Percentiles rank a stretch among this genome's conserved stretches.
These are phyloP conservation scores for Verasper variegatus DNA, from an alignment of 2,113 vertebrate genomes.

Conservation along the genomic window DNA sequence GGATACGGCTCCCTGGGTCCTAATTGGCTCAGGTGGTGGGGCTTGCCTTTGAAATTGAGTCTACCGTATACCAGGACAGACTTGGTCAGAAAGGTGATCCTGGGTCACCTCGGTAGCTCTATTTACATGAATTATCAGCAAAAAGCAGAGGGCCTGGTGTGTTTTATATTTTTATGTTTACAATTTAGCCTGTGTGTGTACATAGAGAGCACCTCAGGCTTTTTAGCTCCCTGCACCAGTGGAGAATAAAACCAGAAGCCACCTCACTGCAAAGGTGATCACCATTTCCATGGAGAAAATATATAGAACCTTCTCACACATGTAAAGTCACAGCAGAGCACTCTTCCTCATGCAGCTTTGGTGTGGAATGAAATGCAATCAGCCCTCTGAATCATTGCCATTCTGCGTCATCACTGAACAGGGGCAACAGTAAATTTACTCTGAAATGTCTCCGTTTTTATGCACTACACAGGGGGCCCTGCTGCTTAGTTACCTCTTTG, in stretches of 20 bases:
- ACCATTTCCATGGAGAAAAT: not conserved
- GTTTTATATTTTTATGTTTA: slow-evolving; percentile 31
- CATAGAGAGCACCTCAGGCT: not conserved
- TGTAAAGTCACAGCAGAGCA: not conserved
- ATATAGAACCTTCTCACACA: not conserved
- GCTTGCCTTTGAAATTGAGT: slow-evolving; percentile 83
- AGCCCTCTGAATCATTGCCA: not conserved
- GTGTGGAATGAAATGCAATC: not conserved
- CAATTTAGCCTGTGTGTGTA: not conserved
- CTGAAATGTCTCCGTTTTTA: no score
- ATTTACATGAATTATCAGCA: slow-evolving; percentile 68
- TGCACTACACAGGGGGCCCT: no score
- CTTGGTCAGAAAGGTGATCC: slow-evolving; percentile 76
- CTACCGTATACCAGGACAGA: slow-evolving; percentile 69
- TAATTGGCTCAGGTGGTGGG: slow-evolving; percentile 82
- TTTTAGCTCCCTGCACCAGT: not conserved
- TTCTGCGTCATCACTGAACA: not conserved
- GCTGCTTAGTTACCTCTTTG: no score
- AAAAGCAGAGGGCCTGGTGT: slow-evolving; percentile 31
- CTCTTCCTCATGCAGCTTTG: not conserved
- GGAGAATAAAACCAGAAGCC: no score
- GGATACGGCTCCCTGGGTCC: slow-evolving; percentile 57
- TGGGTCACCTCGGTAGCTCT: slow-evolving; percentile 39
- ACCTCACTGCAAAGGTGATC: not conserved
- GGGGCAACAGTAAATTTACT: no score